These are phyloP conservation scores for Anolis carolinensis DNA, from an alignment of 2,113 vertebrate genomes.

Conservation along the genomic window DNA sequence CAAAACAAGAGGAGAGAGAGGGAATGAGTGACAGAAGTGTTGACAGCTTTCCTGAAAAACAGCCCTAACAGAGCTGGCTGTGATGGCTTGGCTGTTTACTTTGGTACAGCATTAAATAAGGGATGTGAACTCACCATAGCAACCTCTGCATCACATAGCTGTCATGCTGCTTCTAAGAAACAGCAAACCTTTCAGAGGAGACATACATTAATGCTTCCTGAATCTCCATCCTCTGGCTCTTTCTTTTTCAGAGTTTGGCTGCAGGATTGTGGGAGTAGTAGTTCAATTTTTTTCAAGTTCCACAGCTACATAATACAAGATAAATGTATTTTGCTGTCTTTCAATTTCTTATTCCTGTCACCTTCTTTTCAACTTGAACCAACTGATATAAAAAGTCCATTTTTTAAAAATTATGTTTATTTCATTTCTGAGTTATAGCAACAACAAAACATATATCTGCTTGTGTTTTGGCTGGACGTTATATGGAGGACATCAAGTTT, in stretches of 20 bases:
- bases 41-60: constrained; percentile 51
- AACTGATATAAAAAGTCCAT: background rate
- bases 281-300: background rate
- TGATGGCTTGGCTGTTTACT: constrained; percentile 66
- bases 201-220: constrained; percentile 48
- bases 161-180: constrained; percentile 68
- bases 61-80: constrained; percentile 27
- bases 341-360: background rate
- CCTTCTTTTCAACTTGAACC: background rate
- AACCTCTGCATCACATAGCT: constrained; percentile 59
- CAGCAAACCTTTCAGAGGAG: constrained; percentile 47
- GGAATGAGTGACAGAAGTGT: constrained; percentile 47
- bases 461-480: too few relatives aligned
- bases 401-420: background rate
- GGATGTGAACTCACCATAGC: constrained; percentile 62
- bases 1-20: constrained; percentile 41
- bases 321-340: background rate
- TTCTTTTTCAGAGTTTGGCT: too few relatives aligned
- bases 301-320: background rate
- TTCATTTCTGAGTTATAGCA: background rate
- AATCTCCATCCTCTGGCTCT: constrained; percentile 35
- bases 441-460: too few relatives aligned
- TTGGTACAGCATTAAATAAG: constrained; percentile 66
- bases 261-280: too few relatives aligned
- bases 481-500: background rate